Base-by-base conservation (phyloP, 2,113 vertebrate genomes). In the Phaethon lepturus region DNA sequence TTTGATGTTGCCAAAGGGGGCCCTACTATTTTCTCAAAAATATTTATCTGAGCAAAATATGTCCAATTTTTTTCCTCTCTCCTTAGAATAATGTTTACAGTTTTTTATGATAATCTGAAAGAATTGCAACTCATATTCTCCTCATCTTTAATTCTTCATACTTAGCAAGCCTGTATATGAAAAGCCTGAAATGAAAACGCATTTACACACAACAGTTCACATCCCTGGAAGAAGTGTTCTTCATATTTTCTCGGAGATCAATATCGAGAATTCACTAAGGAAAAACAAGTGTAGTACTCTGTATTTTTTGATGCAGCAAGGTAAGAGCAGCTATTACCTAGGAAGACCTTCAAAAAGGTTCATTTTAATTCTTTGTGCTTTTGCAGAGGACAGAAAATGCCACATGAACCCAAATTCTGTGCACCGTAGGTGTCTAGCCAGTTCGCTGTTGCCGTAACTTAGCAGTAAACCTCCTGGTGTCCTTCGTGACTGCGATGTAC, bases 261-360 rank as follows among this genome's bases (percentile, higher is more conserved):
- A 33, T 74, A 69, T 55, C 0, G 1, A 74, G 55, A 80, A 67
- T 52, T 74, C 73, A 42, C 38, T 42, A 73, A 68, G 49, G 49
- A n/a, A 77, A 73, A 74, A 81, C 96, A 59, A 56, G 44, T 52
- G 49, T n/a, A 52, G 60, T 83, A 60, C 49, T 78, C 76, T 38
- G 24, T 86, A 40, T 96, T 95, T 90, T 56, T 88, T 44, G 40
- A 24, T 92, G 75, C 78, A 88, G 68, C 79, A 88, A 67, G 63
- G 31, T 94, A 96, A 94, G 80, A 81, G 49, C 55, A 67, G 69
- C 69, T 88, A 35, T 95, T 96, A 93, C 92, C 85, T 93, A 92
- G 84, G 73, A 95, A 95, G 78, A 79, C 83, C 91, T 92, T 97
- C 88, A 67, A 13, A 88, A 94, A 86, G 83, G 69, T 94, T 85